These are phyloP conservation scores for Metallyticus violacea DNA, from an alignment of 2,888 invertebrate species.

Conservation along the genomic window DNA sequence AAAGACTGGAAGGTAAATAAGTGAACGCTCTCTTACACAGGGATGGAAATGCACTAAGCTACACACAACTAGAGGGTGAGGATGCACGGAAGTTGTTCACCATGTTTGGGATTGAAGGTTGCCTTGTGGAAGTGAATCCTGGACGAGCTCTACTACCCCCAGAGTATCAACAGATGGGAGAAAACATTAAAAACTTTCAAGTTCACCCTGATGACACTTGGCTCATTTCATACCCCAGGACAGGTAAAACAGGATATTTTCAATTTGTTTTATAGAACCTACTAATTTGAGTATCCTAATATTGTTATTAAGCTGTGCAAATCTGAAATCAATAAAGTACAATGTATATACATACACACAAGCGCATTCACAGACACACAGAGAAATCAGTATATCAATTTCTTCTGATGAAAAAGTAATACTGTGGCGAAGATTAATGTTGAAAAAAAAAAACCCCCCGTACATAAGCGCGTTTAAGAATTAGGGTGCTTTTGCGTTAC, in stretches of 20 bases:
- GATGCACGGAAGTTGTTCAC: slow-evolving; percentile 59
- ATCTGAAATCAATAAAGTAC: not conserved
- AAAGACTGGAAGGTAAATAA: too few relatives aligned
- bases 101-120: slow-evolving; percentile 65
- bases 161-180: slow-evolving; percentile 64
- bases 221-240: slow-evolving; percentile 85
- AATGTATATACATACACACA: too few relatives aligned
- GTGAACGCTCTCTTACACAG: not conserved
- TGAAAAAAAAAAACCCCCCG: too few relatives aligned
- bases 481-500: too few relatives aligned
- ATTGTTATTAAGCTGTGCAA: not conserved
- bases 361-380: too few relatives aligned
- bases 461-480: too few relatives aligned
- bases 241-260: slow-evolving; percentile 69
- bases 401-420: too few relatives aligned
- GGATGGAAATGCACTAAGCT: slow-evolving; percentile 37
- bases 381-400: too few relatives aligned
- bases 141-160: slow-evolving; percentile 68
- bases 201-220: slow-evolving; percentile 76
- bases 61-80: slow-evolving; percentile 59
- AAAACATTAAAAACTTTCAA: slow-evolving; percentile 67
- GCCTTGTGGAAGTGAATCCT: slow-evolving; percentile 70
- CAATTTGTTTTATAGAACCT: not conserved
- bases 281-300: not conserved
- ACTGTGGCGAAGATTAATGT: too few relatives aligned